Base-by-base conservation (phyloP, 2,888 invertebrate genomes). In the Agelastica alni region DNA sequence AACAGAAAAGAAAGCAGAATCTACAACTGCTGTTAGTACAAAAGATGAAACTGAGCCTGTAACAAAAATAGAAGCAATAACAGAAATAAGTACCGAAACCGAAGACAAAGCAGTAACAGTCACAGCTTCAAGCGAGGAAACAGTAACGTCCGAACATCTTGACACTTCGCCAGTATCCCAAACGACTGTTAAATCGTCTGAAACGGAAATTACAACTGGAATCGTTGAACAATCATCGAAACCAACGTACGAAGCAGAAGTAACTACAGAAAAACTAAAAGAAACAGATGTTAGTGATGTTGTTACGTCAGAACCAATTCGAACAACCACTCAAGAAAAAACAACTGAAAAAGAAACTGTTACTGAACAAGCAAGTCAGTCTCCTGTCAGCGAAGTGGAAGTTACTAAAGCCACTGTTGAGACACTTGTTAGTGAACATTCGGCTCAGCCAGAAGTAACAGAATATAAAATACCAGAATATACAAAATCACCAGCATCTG, bases 1-100 rank as follows among this genome's bases (percentile, higher is more conserved):
- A 30, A 22, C 14, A 36, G 34, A 39, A 31, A 67, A 13, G 62
- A 67, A 51, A 73, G 34, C 42, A 20, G 48, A 51, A 51, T 43
- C 41, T 18, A 37, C 47, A 53, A 60, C 43, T n/a, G 12, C 16
- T 7, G 14, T 28, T 31, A 16, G 32, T 18, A 31, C 32, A 31
- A 39, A 41, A 31, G 31, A 13, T 10, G 32, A 45, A 31, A 4
- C 28, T 13, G 18, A 52, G 37, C 16, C 16, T 37, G 30, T 18
- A 36, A 22, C 26, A 28, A 28, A 12, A n/a, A n/a, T n/a, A n/a
- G n/a, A n/a, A n/a, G n/a, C n/a, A n/a, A n/a, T n/a, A n/a, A n/a
- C n/a, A n/a, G n/a, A n/a, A n/a, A n/a, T n/a, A n/a, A n/a, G n/a
- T n/a, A n/a, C n/a, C n/a, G n/a, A n/a, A n/a, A n/a, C n/a, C n/a